Conservation (phyloP, 1,140 invertebrate genomes). For the Macrobrachium rosenbergii region DNA sequence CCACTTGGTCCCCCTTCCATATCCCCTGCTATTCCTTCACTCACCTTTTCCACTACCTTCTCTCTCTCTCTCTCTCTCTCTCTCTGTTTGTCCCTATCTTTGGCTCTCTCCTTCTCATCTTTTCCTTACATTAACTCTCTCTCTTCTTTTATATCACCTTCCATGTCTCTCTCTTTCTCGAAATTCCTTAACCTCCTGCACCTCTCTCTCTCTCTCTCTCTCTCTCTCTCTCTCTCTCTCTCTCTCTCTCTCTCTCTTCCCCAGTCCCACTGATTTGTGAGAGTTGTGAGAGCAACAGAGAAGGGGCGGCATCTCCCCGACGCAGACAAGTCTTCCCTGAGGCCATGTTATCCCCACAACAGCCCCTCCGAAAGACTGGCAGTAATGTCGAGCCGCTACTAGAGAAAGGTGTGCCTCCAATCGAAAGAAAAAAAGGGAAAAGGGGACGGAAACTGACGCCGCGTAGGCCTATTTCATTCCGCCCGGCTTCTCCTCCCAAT, state of each 20-base stretch:
- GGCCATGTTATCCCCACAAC: too few species aligned
- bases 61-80: background rate
- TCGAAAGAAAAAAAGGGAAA: conserved; percentile 1
- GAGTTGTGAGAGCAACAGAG: background rate
- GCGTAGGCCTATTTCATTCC: background rate
- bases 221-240: conserved; percentile 38
- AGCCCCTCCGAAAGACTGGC: too few species aligned
- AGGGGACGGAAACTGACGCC: background rate
- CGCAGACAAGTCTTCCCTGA: background rate
- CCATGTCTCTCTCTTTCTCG: too few species aligned
- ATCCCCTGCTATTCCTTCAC: background rate
- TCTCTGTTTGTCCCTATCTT: background rate
- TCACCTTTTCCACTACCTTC: background rate
- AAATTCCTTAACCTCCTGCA: background rate
- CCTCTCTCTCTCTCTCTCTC: conserved; percentile 32
- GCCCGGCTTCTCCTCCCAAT: too few species aligned
- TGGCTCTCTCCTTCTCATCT: background rate
- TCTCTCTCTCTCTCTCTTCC: conserved; percentile 37
- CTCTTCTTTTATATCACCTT: conserved; percentile 10
- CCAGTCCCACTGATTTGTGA: background rate
- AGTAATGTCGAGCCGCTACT: too few species aligned
- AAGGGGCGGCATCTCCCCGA: background rate
- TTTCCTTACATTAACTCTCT: background rate
- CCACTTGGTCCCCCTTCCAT: background rate
- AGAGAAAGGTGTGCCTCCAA: background rate